A percentile compares a stretch with the other conserved stretches of the same genome.
Conservation (phyloP, 1,140 invertebrate genomes). For the Tetramorium parvispinum region DNA sequence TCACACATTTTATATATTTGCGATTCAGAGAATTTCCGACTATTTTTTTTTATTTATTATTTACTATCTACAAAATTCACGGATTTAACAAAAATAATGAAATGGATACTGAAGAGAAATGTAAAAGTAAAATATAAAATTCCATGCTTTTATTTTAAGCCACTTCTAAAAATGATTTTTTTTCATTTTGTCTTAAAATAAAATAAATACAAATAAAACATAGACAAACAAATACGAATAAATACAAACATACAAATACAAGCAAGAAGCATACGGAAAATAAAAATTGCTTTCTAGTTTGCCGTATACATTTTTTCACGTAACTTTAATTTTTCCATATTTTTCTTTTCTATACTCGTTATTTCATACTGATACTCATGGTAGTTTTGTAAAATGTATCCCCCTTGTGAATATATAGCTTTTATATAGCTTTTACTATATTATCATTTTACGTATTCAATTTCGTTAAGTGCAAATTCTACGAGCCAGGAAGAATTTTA, state of each 20-base stretch:
- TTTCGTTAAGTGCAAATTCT: conserved; percentile 29
- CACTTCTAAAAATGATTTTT: neutral
- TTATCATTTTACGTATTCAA: conserved; percentile 21
- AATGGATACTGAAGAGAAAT: neutral
- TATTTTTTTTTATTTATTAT: neutral
- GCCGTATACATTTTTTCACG: neutral
- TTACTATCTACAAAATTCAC: neutral
- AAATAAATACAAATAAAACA: neutral
- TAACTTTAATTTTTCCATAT: neutral
- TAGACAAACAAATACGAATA: neutral
- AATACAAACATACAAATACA: neutral
- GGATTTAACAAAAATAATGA: neutral
- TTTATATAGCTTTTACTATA: neutral
- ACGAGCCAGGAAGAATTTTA: conserved; percentile 1
- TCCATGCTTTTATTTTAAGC: neutral
- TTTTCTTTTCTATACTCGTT: neutral
- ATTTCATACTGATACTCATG: neutral
- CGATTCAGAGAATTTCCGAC: neutral
- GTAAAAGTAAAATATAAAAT: neutral
- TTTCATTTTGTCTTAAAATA: neutral
- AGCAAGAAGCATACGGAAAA: neutral
- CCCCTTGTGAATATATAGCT: neutral
- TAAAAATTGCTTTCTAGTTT: neutral
- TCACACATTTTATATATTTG: neutral
- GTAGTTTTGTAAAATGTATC: neutral